A percentile compares a stretch with the other conserved stretches of the same genome.
These are phyloP conservation scores for Leucosticte australis DNA, from an alignment of 2,113 vertebrate genomes.

Conservation along the genomic window DNA sequence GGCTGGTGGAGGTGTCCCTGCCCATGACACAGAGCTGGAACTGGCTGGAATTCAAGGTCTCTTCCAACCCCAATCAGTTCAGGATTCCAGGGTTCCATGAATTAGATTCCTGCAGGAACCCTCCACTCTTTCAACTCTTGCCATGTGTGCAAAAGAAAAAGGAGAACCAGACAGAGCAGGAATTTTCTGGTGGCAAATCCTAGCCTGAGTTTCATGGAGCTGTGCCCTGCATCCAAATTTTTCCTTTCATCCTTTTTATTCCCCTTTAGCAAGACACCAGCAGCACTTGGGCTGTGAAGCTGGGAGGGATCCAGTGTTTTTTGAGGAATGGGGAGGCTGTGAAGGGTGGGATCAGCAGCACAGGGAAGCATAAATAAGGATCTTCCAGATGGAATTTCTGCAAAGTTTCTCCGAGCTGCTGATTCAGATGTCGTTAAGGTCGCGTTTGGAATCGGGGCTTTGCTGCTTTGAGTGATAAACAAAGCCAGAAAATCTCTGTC, in stretches of 20 bases:
- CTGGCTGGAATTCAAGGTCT: neutral
- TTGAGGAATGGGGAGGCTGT: neutral
- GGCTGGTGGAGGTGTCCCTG: neutral
- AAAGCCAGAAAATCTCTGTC: neutral
- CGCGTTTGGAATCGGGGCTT: neutral
- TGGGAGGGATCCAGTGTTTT: neutral
- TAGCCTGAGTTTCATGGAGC: neutral
- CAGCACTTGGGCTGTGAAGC: neutral
- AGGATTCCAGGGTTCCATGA: neutral
- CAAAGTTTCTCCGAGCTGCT: neutral
- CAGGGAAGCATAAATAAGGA: neutral
- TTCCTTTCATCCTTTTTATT: neutral
- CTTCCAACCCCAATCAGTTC: neutral
- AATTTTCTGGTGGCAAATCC: neutral
- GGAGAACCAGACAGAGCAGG: neutral
- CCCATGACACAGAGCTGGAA: rapidly evolving
- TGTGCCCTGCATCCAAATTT: neutral
- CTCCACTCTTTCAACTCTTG: neutral
- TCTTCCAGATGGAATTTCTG: neutral
- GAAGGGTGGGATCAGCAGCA: neutral
- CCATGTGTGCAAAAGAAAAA: neutral
- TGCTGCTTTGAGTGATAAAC: neutral
- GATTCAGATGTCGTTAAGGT: neutral
- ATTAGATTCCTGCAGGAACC: neutral
- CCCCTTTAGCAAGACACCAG: neutral